Evolutionary conservation across 2,888 invertebrate species (phyloP), one percentile per base, ranked within the genome.

Genomic region (Drosophila subquinaria): DNA sequence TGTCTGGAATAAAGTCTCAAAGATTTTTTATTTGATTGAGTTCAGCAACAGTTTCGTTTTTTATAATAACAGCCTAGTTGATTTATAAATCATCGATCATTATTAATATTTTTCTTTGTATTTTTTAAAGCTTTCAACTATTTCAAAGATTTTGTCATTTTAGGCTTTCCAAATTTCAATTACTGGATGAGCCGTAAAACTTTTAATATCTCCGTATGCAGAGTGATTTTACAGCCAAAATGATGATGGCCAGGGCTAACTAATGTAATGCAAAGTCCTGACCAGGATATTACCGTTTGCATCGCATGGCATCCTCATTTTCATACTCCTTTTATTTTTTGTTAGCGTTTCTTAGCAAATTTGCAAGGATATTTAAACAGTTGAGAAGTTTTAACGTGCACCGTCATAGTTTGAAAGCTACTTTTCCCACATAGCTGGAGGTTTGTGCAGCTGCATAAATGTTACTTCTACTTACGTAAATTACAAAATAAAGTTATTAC

Each of bases 401-500:
- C 73, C 73, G 86, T 84, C 86, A 86, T 83, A 83, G 86, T 84
- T 86, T 85, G 81, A 81, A 82, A 84, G 86, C 81, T 86, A 85
- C 82, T 85, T 85, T 79, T 67, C 27, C 47, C 8, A 30, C 8
- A 48, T 48, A 71, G 79, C 69, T 79, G 76, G 72, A 76, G 81
- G 82, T 85, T 79, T 69, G 75, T 85, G 84, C 84, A 81, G 84
- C 86, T 86, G 87, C 84, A 85, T 86, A 85, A 85, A 85, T 85
- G 84, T 85, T 85, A 85, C 84, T 85, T 85, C 84, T 85, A 85
- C 84, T 85, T 85, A 85, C 84, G 84, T 85, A 85, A 85, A 85
- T 85, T 85, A 86, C 84, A 86, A 85, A 85, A 85, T 85, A 86
- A 85, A 85, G 86, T 85, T 85, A 86, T 85, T 85, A 86, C 78